These are phyloP conservation scores for Platycheirus rosarum DNA, from an alignment of 2,888 invertebrate genomes.

Conservation along the genomic window DNA sequence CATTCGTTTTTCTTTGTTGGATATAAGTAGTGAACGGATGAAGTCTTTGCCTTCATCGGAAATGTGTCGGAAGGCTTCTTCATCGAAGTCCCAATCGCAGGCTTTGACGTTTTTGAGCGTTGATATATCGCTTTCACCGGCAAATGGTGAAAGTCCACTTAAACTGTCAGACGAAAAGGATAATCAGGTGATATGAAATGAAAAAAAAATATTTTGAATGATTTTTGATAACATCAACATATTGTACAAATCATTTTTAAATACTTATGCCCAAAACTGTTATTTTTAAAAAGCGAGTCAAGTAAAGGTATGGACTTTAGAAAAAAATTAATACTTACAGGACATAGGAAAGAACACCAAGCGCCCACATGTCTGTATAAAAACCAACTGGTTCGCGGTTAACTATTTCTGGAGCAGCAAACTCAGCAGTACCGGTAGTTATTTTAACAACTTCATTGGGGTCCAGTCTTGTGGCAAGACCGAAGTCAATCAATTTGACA, in stretches of 20 bases:
- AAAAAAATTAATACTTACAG: conserved; percentile 87
- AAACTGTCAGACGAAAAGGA: conserved; percentile 84
- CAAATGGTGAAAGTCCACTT: conserved; percentile 99
- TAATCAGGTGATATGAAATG: conserved; percentile 46
- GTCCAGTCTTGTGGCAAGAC: conserved; percentile 98
- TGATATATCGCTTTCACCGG: conserved; percentile 98
- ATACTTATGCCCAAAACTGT: no score
- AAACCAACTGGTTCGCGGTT: conserved; percentile 99
- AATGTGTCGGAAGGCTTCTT: conserved; percentile 95
- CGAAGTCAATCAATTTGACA: conserved; percentile 99
- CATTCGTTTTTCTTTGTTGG: conserved; percentile 98
- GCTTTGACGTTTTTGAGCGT: conserved; percentile 99
- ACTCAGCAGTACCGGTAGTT: conserved; percentile 99
- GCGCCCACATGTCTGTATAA: conserved; percentile 99
- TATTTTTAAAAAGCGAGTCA: no score
- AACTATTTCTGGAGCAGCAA: conserved; percentile 99
- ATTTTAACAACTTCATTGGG: conserved; percentile 99
- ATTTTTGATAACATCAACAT: conserved; percentile 17
- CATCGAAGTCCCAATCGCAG: conserved; percentile 99
- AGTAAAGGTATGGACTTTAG: no score
- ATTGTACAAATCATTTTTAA: no score
- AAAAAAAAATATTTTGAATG: conserved; percentile 46
- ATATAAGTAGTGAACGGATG: conserved; percentile 94
- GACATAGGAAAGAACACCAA: conserved; percentile 99
- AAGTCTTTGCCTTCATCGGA: conserved; percentile 99